Evolutionary conservation across 2,797 vertebrate species (phyloP).

Genomic region (Salarias fasciatus): DNA sequence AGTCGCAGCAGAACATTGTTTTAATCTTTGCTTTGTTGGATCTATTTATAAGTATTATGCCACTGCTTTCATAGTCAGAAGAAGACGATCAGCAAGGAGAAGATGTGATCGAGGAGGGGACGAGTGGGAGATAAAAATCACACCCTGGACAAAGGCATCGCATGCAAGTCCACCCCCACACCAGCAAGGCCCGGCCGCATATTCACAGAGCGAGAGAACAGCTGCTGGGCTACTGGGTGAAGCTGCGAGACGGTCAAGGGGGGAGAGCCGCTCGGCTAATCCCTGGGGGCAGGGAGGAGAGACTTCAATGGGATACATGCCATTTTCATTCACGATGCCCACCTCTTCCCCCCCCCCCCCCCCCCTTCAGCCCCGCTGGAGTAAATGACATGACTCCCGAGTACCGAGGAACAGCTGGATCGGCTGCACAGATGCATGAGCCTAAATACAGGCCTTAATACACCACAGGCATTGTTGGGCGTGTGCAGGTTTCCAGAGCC

Average conservation of each 20-base stretch:
- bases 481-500: slow-evolving; percentile 21
- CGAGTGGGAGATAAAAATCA: slow-evolving; percentile 20
- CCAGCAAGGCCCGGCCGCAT: slow-evolving; percentile 49
- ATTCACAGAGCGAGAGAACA: slow-evolving; percentile 61
- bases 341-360: slow-evolving; percentile 6
- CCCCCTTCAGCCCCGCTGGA: slow-evolving; percentile 9
- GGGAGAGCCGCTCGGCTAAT: slow-evolving; percentile 61
- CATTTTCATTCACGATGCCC: slow-evolving; percentile 57
- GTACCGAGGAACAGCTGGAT: slow-evolving; percentile 64
- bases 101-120: too few relatives aligned
- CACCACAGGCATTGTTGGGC: slow-evolving; percentile 4
- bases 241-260: slow-evolving; percentile 67
- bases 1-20: not conserved
- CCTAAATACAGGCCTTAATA: slow-evolving; percentile 9
- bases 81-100: too few relatives aligned
- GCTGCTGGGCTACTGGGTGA: slow-evolving; percentile 71
- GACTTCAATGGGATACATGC: slow-evolving; percentile 56
- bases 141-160: slow-evolving; percentile 52
- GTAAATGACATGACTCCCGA: slow-evolving; percentile 53
- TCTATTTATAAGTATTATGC: too few relatives aligned
- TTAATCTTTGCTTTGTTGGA: too few relatives aligned
- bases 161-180: slow-evolving; percentile 58
- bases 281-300: slow-evolving; percentile 35
- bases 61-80: too few relatives aligned
- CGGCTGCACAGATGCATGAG: slow-evolving; percentile 36